Base-by-base conservation (phyloP, 2,888 invertebrate species). In the Dinocampus coccinellae region DNA sequence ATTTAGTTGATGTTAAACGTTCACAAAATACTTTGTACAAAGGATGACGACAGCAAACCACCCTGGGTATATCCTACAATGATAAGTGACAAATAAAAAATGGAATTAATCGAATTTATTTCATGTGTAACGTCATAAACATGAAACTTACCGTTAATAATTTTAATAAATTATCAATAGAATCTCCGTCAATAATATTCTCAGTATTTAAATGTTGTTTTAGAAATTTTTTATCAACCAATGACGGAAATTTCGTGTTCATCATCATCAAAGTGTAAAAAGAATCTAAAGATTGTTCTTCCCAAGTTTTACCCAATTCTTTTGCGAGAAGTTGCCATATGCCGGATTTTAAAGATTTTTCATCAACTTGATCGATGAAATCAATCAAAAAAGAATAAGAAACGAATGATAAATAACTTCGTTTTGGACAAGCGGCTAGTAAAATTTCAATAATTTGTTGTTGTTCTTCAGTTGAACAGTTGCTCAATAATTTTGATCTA, bases 211-310 rank as follows among this genome's bases (percentile, higher is more conserved):
- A 88, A 62, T 89, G 83, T 78, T 91, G 89, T 75, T 90, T 90
- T 1, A 93, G 78, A 78, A 89, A 89, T 77, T 89, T 88, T 3
- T 89, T 89, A 13, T 90, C 90, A 47, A 92, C 87, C 3, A 90
- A 77, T 3, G 81, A 80, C 1, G 91, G 90, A 85, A 88, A 90
- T 74, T 88, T 89, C n/a, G 85, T 80, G 67, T 84, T 84, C 13
- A 89, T 81, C 33, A 88, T 80, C 76, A 93, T 84, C 3, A 94
- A 84, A 68, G 92, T 89, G 81, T 92, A 91, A 4, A 94, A 86
- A 1, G 91, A 90, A 83, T 94, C 93, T 22, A 94, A 85, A 33
- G 88, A 90, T 78, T 93, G 92, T 65, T 93, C 92, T 13, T 89
- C 85, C 88, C 92, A 90, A 9, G 91, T 90, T 79, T 92, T 92